A percentile compares a stretch with the other conserved stretches of the same genome.
phyloP scores from a whole-genome alignment of 1,140 invertebrate species.

The Drosophila azteca region DNA sequence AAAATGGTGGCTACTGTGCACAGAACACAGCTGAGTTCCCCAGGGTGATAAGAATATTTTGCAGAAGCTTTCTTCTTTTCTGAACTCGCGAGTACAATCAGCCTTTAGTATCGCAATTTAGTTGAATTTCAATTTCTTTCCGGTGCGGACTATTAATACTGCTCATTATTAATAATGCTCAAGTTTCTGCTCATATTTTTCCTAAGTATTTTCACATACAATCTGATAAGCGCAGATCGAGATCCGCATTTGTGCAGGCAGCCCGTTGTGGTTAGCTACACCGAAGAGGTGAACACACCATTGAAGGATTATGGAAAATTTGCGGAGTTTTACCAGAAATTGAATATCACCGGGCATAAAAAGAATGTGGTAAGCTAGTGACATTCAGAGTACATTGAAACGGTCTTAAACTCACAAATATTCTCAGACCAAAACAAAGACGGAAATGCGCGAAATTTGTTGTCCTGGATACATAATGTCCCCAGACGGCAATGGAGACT shows the following conservation, averaged over 20 bases:
- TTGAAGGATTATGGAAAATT: constrained; percentile 1
- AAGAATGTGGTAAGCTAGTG: constrained; percentile 11
- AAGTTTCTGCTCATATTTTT: constrained; percentile 1
- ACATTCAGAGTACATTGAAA: background rate
- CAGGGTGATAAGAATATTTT: too few relatives aligned
- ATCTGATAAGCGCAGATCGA: background rate
- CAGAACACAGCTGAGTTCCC: too few relatives aligned
- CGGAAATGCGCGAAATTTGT: constrained; percentile 22
- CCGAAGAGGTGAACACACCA: background rate
- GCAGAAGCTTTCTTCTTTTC: too few relatives aligned
- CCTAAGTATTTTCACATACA: background rate
- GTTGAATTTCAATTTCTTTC: background rate
- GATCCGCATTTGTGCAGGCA: constrained; percentile 17
- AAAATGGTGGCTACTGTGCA: too few relatives aligned
- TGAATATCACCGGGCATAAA: constrained; percentile 1
- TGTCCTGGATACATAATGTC: constrained; percentile 35
- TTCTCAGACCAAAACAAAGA: constrained; percentile 33
- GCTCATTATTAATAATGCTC: background rate
- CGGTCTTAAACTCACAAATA: background rate
- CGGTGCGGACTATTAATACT: background rate
- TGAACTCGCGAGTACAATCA: background rate
- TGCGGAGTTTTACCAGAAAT: background rate
- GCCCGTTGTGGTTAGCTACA: background rate
- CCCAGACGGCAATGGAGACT: background rate
- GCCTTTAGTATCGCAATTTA: background rate